Evolutionary conservation across 92 coral and sea anemone species (phyloP).

Genomic region (Palythoa grandis): DNA sequence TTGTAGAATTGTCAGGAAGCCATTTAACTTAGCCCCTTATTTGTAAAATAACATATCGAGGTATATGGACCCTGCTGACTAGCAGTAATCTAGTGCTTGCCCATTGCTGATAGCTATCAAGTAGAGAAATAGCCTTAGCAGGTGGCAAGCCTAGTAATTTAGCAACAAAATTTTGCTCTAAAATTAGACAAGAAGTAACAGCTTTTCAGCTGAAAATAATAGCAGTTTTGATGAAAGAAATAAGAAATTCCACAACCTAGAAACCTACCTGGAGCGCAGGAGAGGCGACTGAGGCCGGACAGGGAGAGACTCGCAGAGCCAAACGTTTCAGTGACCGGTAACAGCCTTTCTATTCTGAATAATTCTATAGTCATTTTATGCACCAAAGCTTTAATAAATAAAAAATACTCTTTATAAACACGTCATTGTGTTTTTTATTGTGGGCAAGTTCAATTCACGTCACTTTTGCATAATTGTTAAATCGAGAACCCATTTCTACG

Average conservation of each 20-base stretch:
- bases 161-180: not conserved
- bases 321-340: not conserved
- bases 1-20: not conserved
- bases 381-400: not conserved
- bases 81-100: not conserved
- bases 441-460: too few relatives aligned
- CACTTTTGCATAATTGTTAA: too few relatives aligned
- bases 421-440: too few relatives aligned
- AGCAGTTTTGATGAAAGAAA: not conserved
- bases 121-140: not conserved
- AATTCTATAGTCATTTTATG: not conserved
- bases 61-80: not conserved
- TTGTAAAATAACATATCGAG: not conserved
- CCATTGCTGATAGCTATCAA: not conserved
- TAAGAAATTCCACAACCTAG: not conserved
- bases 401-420: not conserved
- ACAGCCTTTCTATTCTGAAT: not conserved
- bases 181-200: not conserved
- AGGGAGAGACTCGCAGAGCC: not conserved
- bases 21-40: not conserved
- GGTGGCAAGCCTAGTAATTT: not conserved
- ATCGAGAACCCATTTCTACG: too few relatives aligned
- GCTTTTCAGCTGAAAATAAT: not conserved
- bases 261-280: not conserved
- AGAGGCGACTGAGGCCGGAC: not conserved